Base-by-base conservation (phyloP, 1,140 invertebrate species). In the Apis cerana region DNA sequence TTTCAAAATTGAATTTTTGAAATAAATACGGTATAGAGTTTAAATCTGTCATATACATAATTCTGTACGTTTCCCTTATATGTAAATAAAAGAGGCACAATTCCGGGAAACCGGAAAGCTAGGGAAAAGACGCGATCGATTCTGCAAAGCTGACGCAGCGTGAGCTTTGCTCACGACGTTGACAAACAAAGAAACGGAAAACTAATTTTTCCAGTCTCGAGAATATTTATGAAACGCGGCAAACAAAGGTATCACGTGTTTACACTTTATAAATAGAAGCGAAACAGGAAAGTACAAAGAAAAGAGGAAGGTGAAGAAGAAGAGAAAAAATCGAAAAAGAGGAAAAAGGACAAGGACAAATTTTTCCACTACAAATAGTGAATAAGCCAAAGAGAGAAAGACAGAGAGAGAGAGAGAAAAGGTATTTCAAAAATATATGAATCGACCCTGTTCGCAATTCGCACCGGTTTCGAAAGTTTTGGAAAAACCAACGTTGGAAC, bases 141-240 rank as follows among this genome's bases (percentile, higher is more conserved):
- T 65, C 52, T 8, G 71, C 10, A 17, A 48, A 58, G 58, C 48
- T 21, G 56, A 79, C 43, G 43, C 48, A 1, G 58, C 43, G 27
- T 12, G 8, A 77, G 43, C 58, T 71, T 80, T n/a, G 78, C 61
- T 54, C 59, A 1, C 27, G 21, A 71, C 21, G 33, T 56, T 54
- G 50, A 72, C 50, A 72, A 71, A 72, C 59, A 23, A 23, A 43
- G 58, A 54, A 54, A 11, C 43, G 68, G 27, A 19, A 54, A 59
- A 48, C 17, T 61, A 61, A 79, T 68, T 70, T 70, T 21, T 19
- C 23, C 43, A 4, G 8, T 21, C 15, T n/a, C 43, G 21, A 19
- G 15, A 72, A 54, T 80, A 64, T 61, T 80, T 69, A 70, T 70
- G 43, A 71, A 71, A 70, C 56, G 10, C 8, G 10, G 13, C 54